phyloP scores from a whole-genome alignment of 2,888 invertebrate species.

The Athetis lepigone region DNA sequence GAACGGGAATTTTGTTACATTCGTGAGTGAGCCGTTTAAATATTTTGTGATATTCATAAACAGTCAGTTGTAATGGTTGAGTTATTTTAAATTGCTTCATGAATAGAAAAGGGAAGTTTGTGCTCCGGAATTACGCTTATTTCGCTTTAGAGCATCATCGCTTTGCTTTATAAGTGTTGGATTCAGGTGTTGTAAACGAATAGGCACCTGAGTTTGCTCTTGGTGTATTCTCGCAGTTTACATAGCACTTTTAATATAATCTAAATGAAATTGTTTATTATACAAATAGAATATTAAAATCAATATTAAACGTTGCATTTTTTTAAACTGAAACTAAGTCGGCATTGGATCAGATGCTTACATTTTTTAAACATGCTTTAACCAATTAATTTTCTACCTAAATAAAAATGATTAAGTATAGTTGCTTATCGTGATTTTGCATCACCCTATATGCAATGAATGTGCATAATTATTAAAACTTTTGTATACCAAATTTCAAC shows the following conservation, averaged over 20 bases:
- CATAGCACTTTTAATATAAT: too few relatives aligned
- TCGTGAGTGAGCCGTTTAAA: slow-evolving; percentile 68
- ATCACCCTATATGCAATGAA: background rate
- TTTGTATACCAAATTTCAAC: too few relatives aligned
- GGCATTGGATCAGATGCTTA: too few relatives aligned
- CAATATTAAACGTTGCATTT: too few relatives aligned
- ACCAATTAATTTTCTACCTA: too few relatives aligned
- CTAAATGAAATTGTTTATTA: too few relatives aligned
- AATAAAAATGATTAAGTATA: too few relatives aligned
- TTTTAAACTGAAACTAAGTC: too few relatives aligned
- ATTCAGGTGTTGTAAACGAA: slow-evolving; percentile 16
- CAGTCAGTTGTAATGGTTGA: slow-evolving; percentile 69
- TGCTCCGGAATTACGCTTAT: slow-evolving; percentile 41
- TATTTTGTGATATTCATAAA: slow-evolving; percentile 75
- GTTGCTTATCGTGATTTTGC: too few relatives aligned
- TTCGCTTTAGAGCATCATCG: slow-evolving; percentile 8
- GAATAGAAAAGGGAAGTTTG: slow-evolving; percentile 74
- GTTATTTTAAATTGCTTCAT: slow-evolving; percentile 82
- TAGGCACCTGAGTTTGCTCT: slow-evolving; percentile 6
- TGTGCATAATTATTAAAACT: background rate
- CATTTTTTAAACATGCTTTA: too few relatives aligned
- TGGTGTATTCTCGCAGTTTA: background rate
- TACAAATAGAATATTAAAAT: too few relatives aligned
- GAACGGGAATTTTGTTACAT: slow-evolving; percentile 56
- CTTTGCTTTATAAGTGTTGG: slow-evolving; percentile 30